These are phyloP conservation scores for Porphyrio hochstetteri DNA, from an alignment of 2,113 vertebrate species.

Conservation along the genomic window DNA sequence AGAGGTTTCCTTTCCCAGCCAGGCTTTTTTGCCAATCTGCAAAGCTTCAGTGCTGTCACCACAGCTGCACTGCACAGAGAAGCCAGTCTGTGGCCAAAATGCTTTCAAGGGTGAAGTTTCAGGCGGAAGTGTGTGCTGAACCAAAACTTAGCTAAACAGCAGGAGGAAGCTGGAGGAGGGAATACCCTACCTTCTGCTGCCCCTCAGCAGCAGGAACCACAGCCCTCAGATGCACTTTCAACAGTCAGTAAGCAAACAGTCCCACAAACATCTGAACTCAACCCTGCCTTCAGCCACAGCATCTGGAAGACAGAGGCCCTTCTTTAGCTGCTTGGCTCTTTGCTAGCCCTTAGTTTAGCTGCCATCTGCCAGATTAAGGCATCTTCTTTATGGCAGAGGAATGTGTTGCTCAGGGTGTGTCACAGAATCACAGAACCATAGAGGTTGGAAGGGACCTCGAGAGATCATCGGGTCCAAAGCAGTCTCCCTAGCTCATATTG, in stretches of 20 bases:
- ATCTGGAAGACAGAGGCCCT: background rate
- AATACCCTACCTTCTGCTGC: background rate
- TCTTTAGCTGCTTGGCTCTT: background rate
- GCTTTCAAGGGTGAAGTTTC: background rate
- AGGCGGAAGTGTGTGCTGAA: background rate
- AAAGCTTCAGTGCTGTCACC: background rate
- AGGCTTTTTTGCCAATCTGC: background rate
- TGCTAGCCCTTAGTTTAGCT: background rate
- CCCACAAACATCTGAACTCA: background rate
- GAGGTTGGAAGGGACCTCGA: no score
- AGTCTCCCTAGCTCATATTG: no score
- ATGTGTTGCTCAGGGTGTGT: background rate
- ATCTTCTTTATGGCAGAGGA: background rate
- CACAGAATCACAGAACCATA: no score
- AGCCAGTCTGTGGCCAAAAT: background rate
- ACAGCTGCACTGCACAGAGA: background rate
- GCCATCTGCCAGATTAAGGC: background rate
- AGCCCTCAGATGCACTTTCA: background rate
- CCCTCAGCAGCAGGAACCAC: background rate
- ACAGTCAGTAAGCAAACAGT: background rate
- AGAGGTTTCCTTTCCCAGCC: background rate
- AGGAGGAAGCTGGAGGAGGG: background rate
- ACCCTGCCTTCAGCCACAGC: background rate
- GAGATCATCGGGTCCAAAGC: no score
- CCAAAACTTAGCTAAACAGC: background rate